Evolutionary conservation across 2,888 invertebrate genomes (phyloP), one percentile per base, ranked within the genome.

Genomic region (Eupithecia tripunctaria): DNA sequence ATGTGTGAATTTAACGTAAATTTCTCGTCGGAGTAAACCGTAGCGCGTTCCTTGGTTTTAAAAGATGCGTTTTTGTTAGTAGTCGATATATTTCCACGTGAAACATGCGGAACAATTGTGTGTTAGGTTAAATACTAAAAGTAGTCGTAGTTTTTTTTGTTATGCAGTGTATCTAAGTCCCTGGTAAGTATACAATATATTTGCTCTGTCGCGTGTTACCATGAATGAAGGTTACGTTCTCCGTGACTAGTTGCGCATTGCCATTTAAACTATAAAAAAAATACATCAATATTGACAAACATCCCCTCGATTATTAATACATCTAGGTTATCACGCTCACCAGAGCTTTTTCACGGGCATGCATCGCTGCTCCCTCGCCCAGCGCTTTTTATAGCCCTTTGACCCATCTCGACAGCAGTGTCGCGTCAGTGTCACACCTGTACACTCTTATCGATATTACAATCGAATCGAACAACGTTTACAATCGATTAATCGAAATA

Each of bases 291-390:
- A 73, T 73, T 73, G 67, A 63, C 27, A 67, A 67, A 67, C 62
- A 62, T 14, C 60, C n/a, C 38, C 70, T n/a, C 43, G 60, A 65
- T 72, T 75, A 72, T 72, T 72, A 36, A 70, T 72, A 72, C 66
- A 51, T 88, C 81, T 88, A 85, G 89, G 88, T 87, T 89, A 88
- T 88, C 85, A 88, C 84, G 90, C 86, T 84, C 85, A 83, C 80
- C 82, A 83, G 79, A 82, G 80, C 77, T 82, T 87, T 86, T 89
- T 88, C 88, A 90, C 90, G 89, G 88, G 80, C 82, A 84, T 86
- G 85, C 84, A 83, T 83, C 73, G 86, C 83, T 88, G 86, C 83
- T 88, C 86, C 84, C 72, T 89, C 81, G 78, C 60, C 82, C 78
- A 80, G 84, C 74, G 85, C 91, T 90, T 90, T 86, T 82, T 82